Conservation (phyloP, 2,113 vertebrate species). For the Cairina moschata region DNA sequence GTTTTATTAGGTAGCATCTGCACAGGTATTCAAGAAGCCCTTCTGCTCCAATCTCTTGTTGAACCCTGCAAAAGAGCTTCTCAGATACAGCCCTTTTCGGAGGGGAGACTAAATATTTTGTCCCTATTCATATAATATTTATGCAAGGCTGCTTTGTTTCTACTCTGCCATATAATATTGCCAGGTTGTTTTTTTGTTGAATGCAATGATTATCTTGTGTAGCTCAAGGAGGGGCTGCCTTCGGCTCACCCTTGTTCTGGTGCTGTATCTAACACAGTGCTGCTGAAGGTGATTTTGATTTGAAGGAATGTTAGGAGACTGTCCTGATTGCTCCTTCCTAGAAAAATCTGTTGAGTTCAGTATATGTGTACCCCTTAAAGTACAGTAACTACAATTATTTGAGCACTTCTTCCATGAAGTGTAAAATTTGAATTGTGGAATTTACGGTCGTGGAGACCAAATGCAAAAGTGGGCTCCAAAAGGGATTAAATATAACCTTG, state of each 20-base stretch:
- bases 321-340: not conserved
- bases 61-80: not conserved
- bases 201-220: not conserved
- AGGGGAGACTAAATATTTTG: not conserved
- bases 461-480: not conserved
- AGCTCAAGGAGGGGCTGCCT: not conserved
- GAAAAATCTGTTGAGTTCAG: not conserved
- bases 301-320: not conserved
- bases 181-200: not conserved
- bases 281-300: slow-evolving; percentile 6
- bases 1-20: not conserved
- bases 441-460: not conserved
- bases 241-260: not conserved
- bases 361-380: not conserved
- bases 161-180: not conserved
- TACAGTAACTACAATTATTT: not conserved
- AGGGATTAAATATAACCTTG: not conserved
- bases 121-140: not conserved
- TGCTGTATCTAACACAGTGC: not conserved
- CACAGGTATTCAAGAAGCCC: not conserved
- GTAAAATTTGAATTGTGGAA: not conserved
- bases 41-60: not conserved
- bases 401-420: not conserved
- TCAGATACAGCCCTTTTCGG: not conserved
- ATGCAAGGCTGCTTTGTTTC: not conserved